Base-by-base conservation (phyloP, 1,140 invertebrate genomes). In the Caenorhabditis tropicalis region DNA sequence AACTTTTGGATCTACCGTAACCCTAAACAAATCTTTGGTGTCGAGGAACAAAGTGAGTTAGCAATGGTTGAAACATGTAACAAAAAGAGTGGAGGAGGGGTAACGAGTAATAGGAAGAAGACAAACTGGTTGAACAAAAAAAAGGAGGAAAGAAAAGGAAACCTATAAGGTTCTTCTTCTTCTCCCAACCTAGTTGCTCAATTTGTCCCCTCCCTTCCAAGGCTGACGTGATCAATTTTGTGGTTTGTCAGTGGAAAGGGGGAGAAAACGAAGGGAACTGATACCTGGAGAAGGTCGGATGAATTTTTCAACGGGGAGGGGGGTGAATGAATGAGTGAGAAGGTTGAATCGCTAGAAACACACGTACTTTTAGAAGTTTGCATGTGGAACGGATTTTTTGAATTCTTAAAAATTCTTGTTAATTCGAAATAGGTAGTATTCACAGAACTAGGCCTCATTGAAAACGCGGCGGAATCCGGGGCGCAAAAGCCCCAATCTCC, bases 141-240 rank as follows among this genome's bases (percentile, higher is more conserved):
- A 65, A 16, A 16, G 2, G 6, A 29, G 49, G 29, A 56, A 56
- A 56, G 24, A 15, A 24, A 56, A 56, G 36, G 58, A 65, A 65
- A 65, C 58, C 58, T 65, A 65, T 65, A n/a, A 65, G 58, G 58
- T 36, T 65, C 58, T 65, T 65, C n/a, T n/a, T n/a, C n/a, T n/a
- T n/a, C n/a, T n/a, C 29, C 58, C 58, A 36, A 65, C 58, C 58
- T 65, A 33, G 58, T 65, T 65, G 29, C 58, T 74, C 33, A 74
- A 74, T 74, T 43, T 43, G 36, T 39, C 65, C 36, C 16, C 33
- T 31, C 15, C 19, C 5, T 31, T 5, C 10, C 65, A 29, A 3
- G 21, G n/a, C 65, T 27, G 65, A 74, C 65, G 65, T 74, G 65
- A 43, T 74, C 65, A 43, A 43, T 74, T 74, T 39, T 46, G 33